Percentiles rank a stretch among this genome's conserved stretches.
phyloP scores from a whole-genome alignment of 2,113 vertebrate species.

The Pagrus major region DNA sequence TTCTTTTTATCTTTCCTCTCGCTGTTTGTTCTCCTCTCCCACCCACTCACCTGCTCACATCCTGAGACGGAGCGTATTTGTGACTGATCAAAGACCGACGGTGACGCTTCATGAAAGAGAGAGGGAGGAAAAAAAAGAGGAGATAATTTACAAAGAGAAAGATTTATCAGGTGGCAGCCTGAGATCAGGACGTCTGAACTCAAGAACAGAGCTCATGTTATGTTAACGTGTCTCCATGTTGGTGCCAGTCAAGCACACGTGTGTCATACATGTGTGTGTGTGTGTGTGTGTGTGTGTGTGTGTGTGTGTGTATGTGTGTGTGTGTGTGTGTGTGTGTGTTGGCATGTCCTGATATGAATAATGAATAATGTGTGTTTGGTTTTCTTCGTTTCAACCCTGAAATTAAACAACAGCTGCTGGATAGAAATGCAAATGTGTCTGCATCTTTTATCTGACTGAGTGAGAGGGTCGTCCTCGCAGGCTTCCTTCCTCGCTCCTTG shows the following conservation, averaged over 20 bases:
- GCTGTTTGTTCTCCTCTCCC: neutral
- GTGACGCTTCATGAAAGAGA: neutral
- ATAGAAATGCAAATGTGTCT: conserved; percentile 71
- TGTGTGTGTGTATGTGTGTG: conserved; percentile 21
- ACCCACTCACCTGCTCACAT: conserved; percentile 25
- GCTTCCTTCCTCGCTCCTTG: conserved; percentile 72
- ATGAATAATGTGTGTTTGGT: conserved; percentile 20
- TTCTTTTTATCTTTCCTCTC: neutral
- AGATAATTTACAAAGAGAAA: neutral
- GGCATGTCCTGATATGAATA: conserved; percentile 3
- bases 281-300: conserved; percentile 31
- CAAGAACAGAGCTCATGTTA: conserved; percentile 8
- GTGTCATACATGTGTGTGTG: neutral
- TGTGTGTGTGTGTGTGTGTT: conserved; percentile 19
- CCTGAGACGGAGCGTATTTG: neutral
- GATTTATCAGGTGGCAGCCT: neutral
- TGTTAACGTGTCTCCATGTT: conserved; percentile 5
- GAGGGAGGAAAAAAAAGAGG: neutral
- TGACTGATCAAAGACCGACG: conserved; percentile 11
- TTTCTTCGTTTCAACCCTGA: conserved; percentile 43
- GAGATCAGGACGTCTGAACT: conserved; percentile 3
- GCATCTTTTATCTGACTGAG: conserved; percentile 56
- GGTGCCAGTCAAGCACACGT: neutral
- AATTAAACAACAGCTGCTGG: conserved; percentile 74
- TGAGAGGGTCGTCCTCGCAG: conserved; percentile 61